These are phyloP conservation scores for Pristionchus japonicus DNA, from an alignment of 2,888 invertebrate genomes.

Conservation along the genomic window DNA sequence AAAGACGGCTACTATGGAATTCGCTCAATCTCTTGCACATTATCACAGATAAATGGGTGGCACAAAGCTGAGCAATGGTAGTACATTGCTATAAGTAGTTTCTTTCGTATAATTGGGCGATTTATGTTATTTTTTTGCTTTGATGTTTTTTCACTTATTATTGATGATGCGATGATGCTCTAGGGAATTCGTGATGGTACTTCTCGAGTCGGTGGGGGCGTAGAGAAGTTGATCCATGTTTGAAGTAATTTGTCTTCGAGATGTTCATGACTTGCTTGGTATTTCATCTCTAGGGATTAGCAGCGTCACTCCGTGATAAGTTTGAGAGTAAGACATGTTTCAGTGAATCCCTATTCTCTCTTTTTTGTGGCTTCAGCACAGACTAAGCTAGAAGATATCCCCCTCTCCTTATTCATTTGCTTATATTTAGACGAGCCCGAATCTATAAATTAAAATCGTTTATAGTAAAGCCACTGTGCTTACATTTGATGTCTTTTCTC, in stretches of 20 bases:
- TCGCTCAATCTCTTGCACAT: no score
- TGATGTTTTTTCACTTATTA: neutral
- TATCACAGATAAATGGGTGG: no score
- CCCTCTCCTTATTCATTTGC: no score
- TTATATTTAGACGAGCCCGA: no score
- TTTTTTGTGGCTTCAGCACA: neutral
- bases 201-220: neutral
- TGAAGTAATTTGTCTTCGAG: constrained; percentile 14
- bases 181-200: neutral
- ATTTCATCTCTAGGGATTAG: neutral
- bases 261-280: neutral
- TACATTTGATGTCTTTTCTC: no score
- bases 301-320: neutral
- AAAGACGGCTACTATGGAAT: constrained; percentile 5
- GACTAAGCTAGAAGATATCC: no score
- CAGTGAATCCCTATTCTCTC: neutral
- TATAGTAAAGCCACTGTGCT: no score
- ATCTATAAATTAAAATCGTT: no score
- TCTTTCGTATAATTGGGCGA: no score
- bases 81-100: no score
- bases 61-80: no score
- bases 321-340: neutral
- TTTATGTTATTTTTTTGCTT: no score
- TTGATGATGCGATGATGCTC: neutral
- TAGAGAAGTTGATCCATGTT: neutral